Conservation (phyloP, 2,113 vertebrate species). For the Ammospiza caudacuta region DNA sequence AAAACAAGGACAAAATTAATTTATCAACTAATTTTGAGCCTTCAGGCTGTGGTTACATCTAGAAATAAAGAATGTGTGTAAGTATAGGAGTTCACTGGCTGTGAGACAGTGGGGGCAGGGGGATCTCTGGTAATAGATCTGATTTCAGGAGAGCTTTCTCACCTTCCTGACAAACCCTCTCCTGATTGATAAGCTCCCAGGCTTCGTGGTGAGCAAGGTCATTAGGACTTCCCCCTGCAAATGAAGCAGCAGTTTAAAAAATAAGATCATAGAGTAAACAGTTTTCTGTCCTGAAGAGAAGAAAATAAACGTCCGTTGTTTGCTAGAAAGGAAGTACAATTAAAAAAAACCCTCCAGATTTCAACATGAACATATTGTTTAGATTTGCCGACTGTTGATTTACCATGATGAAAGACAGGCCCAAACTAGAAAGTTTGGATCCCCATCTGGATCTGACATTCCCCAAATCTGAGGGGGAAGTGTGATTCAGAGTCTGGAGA, state of each 20-base stretch:
- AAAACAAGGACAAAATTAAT: background rate
- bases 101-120: background rate
- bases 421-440: slow-evolving; percentile 47
- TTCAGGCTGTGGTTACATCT: background rate
- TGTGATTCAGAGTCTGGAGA: background rate
- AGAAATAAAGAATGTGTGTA: background rate
- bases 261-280: slow-evolving; percentile 36
- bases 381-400: slow-evolving; percentile 33
- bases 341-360: slow-evolving; percentile 1
- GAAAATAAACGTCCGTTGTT: slow-evolving; percentile 58
- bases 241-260: slow-evolving; percentile 35
- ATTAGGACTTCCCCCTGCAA: slow-evolving; percentile 36
- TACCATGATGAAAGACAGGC: slow-evolving; percentile 29
- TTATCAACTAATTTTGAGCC: background rate
- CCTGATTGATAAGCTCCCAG: slow-evolving; percentile 30
- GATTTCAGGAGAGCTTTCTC: background rate
- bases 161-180: slow-evolving; percentile 27
- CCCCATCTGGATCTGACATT: background rate
- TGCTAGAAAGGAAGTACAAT: slow-evolving; percentile 58
- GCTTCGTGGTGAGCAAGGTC: background rate
- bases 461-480: slow-evolving; percentile 34
- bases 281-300: slow-evolving; percentile 43
- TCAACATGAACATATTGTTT: slow-evolving; percentile 15
- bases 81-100: background rate
- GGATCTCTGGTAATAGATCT: slow-evolving; percentile 6